Evolutionary conservation across 64 coral and sea anemone species (phyloP).

Genomic region (Orbicella faveolata): DNA sequence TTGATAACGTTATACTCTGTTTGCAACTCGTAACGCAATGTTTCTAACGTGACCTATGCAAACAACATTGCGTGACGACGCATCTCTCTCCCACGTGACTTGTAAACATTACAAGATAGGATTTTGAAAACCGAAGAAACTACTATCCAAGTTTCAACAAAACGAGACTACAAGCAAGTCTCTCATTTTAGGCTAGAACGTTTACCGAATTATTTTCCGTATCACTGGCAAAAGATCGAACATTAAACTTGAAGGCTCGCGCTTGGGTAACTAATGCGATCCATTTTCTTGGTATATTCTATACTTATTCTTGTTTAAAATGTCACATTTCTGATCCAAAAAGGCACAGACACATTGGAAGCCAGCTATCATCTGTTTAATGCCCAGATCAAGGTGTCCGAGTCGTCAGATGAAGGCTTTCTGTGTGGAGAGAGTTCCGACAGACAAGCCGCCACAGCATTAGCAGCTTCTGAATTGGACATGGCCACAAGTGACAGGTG

Average conservation of each 20-base stretch:
- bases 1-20: neutral
- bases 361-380: slow-evolving; percentile 29
- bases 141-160: no score
- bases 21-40: no score
- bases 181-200: no score
- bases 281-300: neutral
- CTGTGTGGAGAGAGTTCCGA: slow-evolving; percentile 84
- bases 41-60: no score
- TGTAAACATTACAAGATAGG: no score
- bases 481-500: slow-evolving; percentile 79
- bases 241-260: no score
- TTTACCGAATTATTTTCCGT: no score
- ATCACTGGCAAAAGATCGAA: no score
- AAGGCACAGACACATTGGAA: neutral
- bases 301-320: neutral
- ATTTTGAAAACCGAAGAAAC: no score
- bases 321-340: neutral
- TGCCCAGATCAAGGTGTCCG: slow-evolving; percentile 52
- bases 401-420: slow-evolving; percentile 62
- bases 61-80: no score
- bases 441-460: slow-evolving; percentile 79
- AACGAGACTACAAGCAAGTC: no score
- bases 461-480: slow-evolving; percentile 86
- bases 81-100: no score
- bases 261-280: neutral